Evolutionary conservation across 1,140 invertebrate genomes (phyloP).

Genomic region (Aphaenogaster rudis): DNA sequence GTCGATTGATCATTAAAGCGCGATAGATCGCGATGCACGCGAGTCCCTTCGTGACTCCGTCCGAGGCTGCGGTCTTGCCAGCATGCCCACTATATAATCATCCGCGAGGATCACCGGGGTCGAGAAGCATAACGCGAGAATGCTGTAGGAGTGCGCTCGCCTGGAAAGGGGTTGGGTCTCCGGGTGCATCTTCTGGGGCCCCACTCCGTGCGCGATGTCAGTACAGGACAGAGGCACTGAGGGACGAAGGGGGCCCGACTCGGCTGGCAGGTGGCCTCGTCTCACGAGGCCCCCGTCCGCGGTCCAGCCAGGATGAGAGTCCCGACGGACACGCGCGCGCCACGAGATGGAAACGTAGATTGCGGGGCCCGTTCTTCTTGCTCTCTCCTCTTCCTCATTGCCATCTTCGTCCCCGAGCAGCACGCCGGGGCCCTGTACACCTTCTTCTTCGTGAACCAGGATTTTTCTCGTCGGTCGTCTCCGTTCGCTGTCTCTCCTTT

Average conservation of each 20-base stretch:
- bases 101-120: constrained; percentile 78
- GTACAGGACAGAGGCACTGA: background rate
- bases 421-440: constrained; percentile 13
- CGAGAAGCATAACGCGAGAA: constrained; percentile 81
- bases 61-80: constrained; percentile 55
- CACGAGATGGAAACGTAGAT: constrained; percentile 86
- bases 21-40: constrained; percentile 59
- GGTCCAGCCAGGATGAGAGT: constrained; percentile 81
- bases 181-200: constrained; percentile 64
- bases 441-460: constrained; percentile 46
- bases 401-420: constrained; percentile 60
- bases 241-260: constrained; percentile 57
- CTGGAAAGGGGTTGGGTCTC: constrained; percentile 72
- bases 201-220: constrained; percentile 29
- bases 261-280: constrained; percentile 84
- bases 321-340: constrained; percentile 85
- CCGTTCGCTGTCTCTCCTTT: constrained; percentile 17
- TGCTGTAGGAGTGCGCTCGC: constrained; percentile 73
- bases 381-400: constrained; percentile 67
- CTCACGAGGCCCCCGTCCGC: constrained; percentile 80
- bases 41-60: constrained; percentile 39
- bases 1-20: constrained; percentile 66
- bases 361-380: constrained; percentile 75
- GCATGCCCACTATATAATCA: constrained; percentile 78
- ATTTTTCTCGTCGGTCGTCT: constrained; percentile 64